Base-by-base conservation (phyloP, 2,888 invertebrate species). In the Horisme vitalbata region DNA sequence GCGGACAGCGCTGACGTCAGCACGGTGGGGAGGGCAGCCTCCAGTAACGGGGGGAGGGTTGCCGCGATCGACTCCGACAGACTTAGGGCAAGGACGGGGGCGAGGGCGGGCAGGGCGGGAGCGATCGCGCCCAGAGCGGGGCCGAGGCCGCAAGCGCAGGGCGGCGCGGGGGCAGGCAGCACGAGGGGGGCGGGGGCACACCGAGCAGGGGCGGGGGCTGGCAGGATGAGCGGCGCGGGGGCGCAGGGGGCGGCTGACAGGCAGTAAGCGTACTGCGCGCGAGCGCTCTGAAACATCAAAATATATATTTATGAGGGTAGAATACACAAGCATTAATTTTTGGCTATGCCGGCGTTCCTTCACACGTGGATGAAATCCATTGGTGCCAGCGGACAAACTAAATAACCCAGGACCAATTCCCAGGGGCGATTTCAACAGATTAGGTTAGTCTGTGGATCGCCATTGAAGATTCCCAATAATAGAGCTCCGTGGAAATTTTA, bases 1-100 rank as follows among this genome's bases (percentile, higher is more conserved):
- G 65, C 72, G 0, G 70, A 60, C 26, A 81, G 41, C 3, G 72
- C 76, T 1, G 80, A 76, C 0, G 73, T 67, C 20, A 80, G 38
- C 7, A 79, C 65, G 0, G 71, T 61, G 0, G 79, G 79, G 20
- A 78, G 35, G 0, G 78, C 76, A 0, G 74, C 70, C 7, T 75
- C 83, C 15, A 71, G 45, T 2, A 71, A 45, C 3, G 68, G 63
- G 0, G 74, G 74, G 0, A 74, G 18, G 0, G 71, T 59, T 1
- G 65, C 57, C 0, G 68, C 41, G 3, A 74, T 65, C 0, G 66
- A 63, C 0, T 69, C 63, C 0, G 73, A 59, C 7, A 73, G 51
- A 1, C 63, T 59, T 14, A 52, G 51, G 2, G 71, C 69, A 1
- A 71, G 43, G 0, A 66, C 52, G 0, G 71, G 73, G 0, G 70